Evolutionary conservation across 2,113 vertebrate genomes (phyloP), one percentile per base, ranked within the genome.

Genomic region (Peromyscus maniculatus): DNA sequence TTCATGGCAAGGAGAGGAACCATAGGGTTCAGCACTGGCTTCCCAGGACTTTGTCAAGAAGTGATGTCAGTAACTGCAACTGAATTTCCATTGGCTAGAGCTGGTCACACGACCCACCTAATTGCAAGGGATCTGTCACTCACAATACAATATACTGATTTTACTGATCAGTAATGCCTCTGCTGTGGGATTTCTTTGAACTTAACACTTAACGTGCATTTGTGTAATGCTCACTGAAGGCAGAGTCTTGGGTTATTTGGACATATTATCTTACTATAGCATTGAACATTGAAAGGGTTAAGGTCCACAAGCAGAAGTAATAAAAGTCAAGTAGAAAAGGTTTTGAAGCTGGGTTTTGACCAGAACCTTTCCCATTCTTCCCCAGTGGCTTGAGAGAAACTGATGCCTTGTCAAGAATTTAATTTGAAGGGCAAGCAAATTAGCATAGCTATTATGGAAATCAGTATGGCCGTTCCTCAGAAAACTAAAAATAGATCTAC

Each of bases 1-100:
- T 31, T 43, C 12, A 11, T 22, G 55, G 69, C 39, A 52, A 80
- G 92, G 82, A 89, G 15, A 59, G n/a, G 31, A 66, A 39, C 62
- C 7, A 19, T 28, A 67, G 43, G 49, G 17, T 12, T 67, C 22
- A 46, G 7, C 2, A 5, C 71, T 0, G 0, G 80, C 49, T 87
- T 57, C 46, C 17, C 74, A 33, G 24, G 8, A n/a, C 84, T 79
- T 86, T 79, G 33, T 57, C 69, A 36, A 84, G 66, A 83, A 71
- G 69, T 24, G 22, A 80, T 0, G 0, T 6, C 21, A 33, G 43
- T 39, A 59, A 15, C 17, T 19, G 28, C 26, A 0, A 2, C 46
- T 39, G 86, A 75, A 10, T 17, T 19, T 6, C 17, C 66, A 3
- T 5, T 33, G 64, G 52, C 57, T 88, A n/a, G 24, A 74, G 57